phyloP scores from a whole-genome alignment of 1,140 invertebrate species.

The Drosophila erecta region DNA sequence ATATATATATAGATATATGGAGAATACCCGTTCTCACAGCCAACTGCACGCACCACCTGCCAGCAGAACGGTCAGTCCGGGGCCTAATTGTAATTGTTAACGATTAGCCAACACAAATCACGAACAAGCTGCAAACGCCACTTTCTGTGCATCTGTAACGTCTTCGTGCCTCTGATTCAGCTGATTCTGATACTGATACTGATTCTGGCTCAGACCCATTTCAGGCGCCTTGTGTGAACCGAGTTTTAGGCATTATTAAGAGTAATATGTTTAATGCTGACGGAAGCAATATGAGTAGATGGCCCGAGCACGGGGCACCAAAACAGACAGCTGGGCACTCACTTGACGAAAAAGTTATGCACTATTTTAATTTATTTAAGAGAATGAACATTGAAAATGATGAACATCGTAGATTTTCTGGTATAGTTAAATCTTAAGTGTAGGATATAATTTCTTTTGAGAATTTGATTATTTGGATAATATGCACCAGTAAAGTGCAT shows the following conservation, averaged over 20 bases:
- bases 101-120: constrained; percentile 81
- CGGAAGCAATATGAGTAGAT: constrained; percentile 72
- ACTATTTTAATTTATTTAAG: no score
- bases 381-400: no score
- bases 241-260: constrained; percentile 71
- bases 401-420: no score
- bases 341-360: constrained; percentile 4
- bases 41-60: constrained; percentile 59
- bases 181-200: neutral
- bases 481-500: neutral
- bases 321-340: constrained; percentile 17
- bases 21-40: constrained; percentile 34
- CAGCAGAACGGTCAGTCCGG: constrained; percentile 27
- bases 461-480: neutral
- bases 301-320: constrained; percentile 46
- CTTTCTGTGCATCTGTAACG: constrained; percentile 31
- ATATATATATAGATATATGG: neutral
- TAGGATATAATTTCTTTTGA: neutral
- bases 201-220: constrained; percentile 3
- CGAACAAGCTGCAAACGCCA: constrained; percentile 62
- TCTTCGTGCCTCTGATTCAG: constrained; percentile 7
- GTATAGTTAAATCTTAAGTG: neutral
- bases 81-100: constrained; percentile 69
- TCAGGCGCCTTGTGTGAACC: constrained; percentile 37
- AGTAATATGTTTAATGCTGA: constrained; percentile 77